phyloP scores from a whole-genome alignment of 35 echinoderm and acorn worm species.

The Lytechinus variegatus region DNA sequence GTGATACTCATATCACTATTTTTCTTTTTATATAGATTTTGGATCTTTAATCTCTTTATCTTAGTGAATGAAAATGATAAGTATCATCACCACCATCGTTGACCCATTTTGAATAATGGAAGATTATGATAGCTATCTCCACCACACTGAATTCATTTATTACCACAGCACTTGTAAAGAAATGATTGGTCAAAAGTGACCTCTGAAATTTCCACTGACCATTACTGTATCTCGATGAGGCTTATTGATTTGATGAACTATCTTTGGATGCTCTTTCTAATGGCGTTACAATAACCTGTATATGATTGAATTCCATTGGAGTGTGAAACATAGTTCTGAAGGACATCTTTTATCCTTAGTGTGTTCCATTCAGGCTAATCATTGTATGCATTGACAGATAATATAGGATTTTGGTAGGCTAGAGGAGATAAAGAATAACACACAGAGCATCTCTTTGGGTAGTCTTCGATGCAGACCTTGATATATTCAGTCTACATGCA shows the following conservation, averaged over 20 bases:
- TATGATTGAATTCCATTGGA: neutral
- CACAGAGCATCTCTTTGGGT: neutral
- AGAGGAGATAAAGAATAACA: neutral
- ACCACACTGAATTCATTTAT: neutral
- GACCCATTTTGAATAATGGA: neutral
- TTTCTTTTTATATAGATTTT: too few species aligned
- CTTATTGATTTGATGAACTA: neutral
- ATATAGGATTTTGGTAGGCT: neutral
- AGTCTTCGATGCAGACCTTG: neutral
- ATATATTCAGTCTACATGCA: neutral
- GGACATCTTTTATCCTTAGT: neutral
- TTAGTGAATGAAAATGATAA: too few species aligned
- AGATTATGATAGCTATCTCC: neutral
- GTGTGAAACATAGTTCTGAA: neutral
- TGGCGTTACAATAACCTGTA: neutral
- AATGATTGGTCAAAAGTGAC: neutral
- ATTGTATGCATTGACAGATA: constrained; percentile 8
- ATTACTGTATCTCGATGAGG: neutral
- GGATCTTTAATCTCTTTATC: too few species aligned
- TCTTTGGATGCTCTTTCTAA: neutral
- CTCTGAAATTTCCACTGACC: neutral
- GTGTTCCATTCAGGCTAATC: neutral
- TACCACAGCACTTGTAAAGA: neutral
- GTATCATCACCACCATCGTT: too few species aligned
- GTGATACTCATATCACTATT: too few species aligned